phyloP scores from a whole-genome alignment of 2,888 invertebrate species.

The Trichopoda pennipes region DNA sequence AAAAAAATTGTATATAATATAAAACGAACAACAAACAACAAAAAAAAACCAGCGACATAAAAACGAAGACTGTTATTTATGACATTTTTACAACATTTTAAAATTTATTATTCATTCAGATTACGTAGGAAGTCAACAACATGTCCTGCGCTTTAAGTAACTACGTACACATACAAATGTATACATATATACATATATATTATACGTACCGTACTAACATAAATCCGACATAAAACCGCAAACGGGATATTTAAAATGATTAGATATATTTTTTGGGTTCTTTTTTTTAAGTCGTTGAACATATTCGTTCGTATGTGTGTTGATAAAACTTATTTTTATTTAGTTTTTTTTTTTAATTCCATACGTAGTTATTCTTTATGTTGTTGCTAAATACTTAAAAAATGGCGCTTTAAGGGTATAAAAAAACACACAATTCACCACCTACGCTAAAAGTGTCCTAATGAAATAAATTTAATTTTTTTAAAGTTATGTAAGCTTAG shows the following conservation, averaged over 20 bases:
- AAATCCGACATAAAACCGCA: too few relatives aligned
- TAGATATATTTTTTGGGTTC: too few relatives aligned
- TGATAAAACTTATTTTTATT: neutral
- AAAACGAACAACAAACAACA: conserved; percentile 27
- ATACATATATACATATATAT: too few relatives aligned
- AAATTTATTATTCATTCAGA: conserved; percentile 34
- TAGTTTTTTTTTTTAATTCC: neutral
- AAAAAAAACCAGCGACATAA: conserved; percentile 59
- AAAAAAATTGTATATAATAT: conserved; percentile 52
- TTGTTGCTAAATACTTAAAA: conserved; percentile 4
- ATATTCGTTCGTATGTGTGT: neutral
- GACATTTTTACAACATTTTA: conserved; percentile 46
- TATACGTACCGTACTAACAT: too few relatives aligned
- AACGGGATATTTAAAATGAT: too few relatives aligned
- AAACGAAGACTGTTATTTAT: conserved; percentile 57
- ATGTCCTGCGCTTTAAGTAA: conserved; percentile 23
- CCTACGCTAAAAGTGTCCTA: conserved; percentile 41
- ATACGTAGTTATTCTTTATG: neutral
- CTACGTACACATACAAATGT: neutral
- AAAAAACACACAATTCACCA: conserved; percentile 31
- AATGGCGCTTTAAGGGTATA: conserved; percentile 11
- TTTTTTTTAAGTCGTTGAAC: too few relatives aligned
- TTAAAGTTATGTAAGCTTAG: conserved; percentile 49
- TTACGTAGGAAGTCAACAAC: conserved; percentile 20
- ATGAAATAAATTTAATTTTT: conserved; percentile 45